These are phyloP conservation scores for Calameuta filiformis DNA, from an alignment of 2,888 invertebrate genomes.

Conservation along the genomic window DNA sequence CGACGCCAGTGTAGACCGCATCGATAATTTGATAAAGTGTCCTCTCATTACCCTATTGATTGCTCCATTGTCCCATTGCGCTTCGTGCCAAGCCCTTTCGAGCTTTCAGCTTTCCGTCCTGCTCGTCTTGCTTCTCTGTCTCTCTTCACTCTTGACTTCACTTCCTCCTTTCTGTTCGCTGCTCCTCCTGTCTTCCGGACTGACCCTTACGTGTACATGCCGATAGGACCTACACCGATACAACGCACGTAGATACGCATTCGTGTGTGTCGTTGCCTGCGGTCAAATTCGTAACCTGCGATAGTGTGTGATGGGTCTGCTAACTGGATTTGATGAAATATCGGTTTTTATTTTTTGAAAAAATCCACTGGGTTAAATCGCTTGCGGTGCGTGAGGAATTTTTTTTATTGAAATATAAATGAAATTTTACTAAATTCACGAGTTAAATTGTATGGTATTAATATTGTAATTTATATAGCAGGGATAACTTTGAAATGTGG, in stretches of 20 bases:
- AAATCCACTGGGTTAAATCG: no score
- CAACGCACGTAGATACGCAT: background rate
- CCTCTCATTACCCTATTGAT: conserved; percentile 66
- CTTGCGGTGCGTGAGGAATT: no score
- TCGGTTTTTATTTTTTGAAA: no score
- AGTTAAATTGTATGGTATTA: no score
- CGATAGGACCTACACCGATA: background rate
- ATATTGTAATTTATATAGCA: no score
- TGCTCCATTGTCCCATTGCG: conserved; percentile 59
- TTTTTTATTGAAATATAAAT: no score
- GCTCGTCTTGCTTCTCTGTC: conserved; percentile 27
- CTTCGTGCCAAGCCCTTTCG: conserved; percentile 24
- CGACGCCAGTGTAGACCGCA: conserved; percentile 52
- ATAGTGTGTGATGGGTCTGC: background rate
- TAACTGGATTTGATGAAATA: background rate
- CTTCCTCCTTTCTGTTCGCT: background rate
- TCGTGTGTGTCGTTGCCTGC: background rate
- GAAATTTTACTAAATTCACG: no score
- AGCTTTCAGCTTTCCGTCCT: conserved; percentile 45
- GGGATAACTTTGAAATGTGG: no score
- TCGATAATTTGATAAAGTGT: conserved; percentile 65
- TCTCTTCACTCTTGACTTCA: conserved; percentile 23
- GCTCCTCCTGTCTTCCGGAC: background rate
- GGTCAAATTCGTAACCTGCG: background rate
- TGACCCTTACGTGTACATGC: background rate